Conservation (phyloP, 2,797 vertebrate genomes). For the Melanogrammus aeglefinus region DNA sequence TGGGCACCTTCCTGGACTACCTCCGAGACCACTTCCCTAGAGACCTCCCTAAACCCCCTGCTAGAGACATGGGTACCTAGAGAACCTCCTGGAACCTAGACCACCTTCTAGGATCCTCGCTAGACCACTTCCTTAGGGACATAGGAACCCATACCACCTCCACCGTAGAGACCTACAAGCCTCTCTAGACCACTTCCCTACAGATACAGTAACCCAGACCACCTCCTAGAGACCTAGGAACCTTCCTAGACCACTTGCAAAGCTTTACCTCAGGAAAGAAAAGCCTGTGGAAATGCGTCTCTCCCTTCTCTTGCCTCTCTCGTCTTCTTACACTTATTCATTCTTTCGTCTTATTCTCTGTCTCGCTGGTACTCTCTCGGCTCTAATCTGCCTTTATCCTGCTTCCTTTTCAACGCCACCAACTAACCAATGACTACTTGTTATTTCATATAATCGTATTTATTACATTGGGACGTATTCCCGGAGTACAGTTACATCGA, state of each 20-base stretch:
- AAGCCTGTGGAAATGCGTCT: not conserved
- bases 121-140: slow-evolving; percentile 44
- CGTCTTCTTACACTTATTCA: not conserved
- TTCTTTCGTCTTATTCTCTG: not conserved
- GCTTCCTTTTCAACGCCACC: slow-evolving; percentile 51
- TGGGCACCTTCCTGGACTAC: not conserved
- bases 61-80: not conserved
- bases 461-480: slow-evolving; percentile 48
- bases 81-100: not conserved
- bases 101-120: slow-evolving; percentile 62
- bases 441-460: slow-evolving; percentile 42
- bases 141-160: not conserved
- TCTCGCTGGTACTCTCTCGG: not conserved
- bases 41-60: not conserved
- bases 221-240: not conserved
- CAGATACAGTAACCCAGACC: not conserved
- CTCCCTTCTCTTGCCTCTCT: not conserved
- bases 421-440: slow-evolving; percentile 61
- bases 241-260: not conserved
- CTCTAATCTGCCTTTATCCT: not conserved
- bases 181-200: not conserved
- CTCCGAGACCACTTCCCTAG: not conserved
- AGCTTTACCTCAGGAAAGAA: slow-evolving; percentile 2
- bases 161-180: not conserved
- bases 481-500: slow-evolving; percentile 23